phyloP scores from a whole-genome alignment of 2,113 vertebrate species.

The Corapipo altera region DNA sequence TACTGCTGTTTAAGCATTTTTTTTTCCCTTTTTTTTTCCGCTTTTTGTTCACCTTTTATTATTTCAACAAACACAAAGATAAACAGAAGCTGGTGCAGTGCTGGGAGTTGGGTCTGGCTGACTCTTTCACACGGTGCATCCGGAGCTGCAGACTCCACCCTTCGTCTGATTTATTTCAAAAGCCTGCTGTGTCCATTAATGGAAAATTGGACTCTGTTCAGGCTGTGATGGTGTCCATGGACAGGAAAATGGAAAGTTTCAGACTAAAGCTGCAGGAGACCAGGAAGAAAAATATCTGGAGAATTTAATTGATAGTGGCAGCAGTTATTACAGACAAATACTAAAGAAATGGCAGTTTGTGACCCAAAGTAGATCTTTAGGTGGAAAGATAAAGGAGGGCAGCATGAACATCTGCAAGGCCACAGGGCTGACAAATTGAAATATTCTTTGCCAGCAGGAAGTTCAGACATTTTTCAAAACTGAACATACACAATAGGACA shows the following conservation, averaged over 20 bases:
- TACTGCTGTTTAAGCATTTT: neutral
- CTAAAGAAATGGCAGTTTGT: neutral
- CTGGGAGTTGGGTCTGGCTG: neutral
- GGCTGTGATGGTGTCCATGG: slow-evolving; percentile 4
- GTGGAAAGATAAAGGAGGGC: neutral
- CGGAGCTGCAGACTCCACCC: neutral
- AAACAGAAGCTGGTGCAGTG: neutral
- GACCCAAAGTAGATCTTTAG: neutral
- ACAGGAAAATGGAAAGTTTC: slow-evolving; percentile 56
- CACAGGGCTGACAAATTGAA: neutral
- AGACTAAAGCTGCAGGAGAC: slow-evolving; percentile 34
- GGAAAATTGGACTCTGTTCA: slow-evolving; percentile 44
- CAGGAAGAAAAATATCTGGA: slow-evolving; percentile 32
- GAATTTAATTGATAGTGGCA: slow-evolving; percentile 36
- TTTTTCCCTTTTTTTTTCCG: neutral
- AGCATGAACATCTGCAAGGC: neutral
- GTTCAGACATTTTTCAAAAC: neutral
- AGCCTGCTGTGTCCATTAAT: slow-evolving; percentile 28
- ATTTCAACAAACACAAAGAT: neutral
- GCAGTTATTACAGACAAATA: neutral
- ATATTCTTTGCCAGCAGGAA: neutral
- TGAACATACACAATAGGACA: neutral
- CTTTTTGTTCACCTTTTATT: neutral
- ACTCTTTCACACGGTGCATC: neutral
- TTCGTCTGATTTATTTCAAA: slow-evolving; percentile 11